Base-by-base conservation (phyloP, 2,113 vertebrate species). In the Amphilophus citrinellus region DNA sequence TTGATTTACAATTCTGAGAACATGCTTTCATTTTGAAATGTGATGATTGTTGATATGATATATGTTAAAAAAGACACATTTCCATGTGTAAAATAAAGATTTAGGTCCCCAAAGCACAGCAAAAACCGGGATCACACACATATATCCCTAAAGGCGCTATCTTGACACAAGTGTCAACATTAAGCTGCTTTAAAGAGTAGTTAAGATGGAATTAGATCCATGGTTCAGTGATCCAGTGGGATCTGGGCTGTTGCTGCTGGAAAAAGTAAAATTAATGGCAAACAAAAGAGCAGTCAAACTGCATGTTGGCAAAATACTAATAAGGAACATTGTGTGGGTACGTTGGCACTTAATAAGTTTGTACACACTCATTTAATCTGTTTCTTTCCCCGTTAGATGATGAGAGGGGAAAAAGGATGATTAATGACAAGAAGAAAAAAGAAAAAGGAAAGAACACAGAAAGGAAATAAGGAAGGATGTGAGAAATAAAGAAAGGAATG, bases 181-280 rank as follows among this genome's bases (percentile, higher is more conserved):
- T 81, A 83, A 85, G 85, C 77, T 63, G 83, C 77, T 87, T 87
- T 84, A 17, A 85, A 56, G 77, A 18, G 60, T 3, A 47, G 66
- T 53, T 53, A 62, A 79, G 17, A 76, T 7, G 8, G 22, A 56
- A 81, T 83, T 65, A 78, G 35, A 71, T 11, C 0, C 5, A 22
- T 13, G 27, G 11, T 53, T 61, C 63, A 56, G 17, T 63, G 84
- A 84, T 79, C 59, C 44, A 61, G 1, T 15, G 30, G 39, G 1
- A 11, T 7, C 32, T 39, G 42, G 24, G 8, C 39, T 1, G 14
- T 3, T 62, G 27, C 10, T 66, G 22, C 7, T 32, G 66, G 24
- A 53, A 73, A 27, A 32, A 15, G 7, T 37, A 35, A 78, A 77
- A 60, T 14, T 37, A 58, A 35, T 39, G 20, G 20, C 20, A 30